Evolutionary conservation across 2,888 invertebrate genomes (phyloP), one percentile per base, ranked within the genome.

Genomic region (Tetanocera ferruginea): DNA sequence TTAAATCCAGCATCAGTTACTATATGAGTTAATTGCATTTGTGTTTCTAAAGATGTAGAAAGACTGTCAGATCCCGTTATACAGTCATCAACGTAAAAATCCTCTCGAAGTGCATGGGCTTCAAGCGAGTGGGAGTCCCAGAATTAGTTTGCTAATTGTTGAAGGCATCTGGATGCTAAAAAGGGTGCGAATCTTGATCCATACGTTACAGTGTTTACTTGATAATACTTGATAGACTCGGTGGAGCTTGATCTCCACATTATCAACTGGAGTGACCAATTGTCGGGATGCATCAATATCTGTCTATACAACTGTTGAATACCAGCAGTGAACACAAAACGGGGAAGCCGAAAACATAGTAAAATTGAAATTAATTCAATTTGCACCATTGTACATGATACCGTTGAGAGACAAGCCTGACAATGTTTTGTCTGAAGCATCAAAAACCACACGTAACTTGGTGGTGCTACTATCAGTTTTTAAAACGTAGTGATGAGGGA

Each of bases 291-390:
- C n/a, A 64, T 31, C 34, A 34, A 31, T n/a, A 64, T 64, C n/a
- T 64, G 64, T 5, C 64, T 64, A 31, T 34, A 64, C 14, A 34
- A 31, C 17, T 64, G 31, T 31, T 64, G 34, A 6, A 64, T 34
- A n/a, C 25, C 62, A 9, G 31, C n/a, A 37, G 64, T 64, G n/a
- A 64, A n/a, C n/a, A n/a, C n/a, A n/a, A n/a, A n/a, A n/a, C n/a
- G n/a, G n/a, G n/a, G n/a, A n/a, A n/a, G n/a, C 17, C 66, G 34
- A 37, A 37, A 66, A 1, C 6, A 19, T 5, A 66, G 19, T 37
- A 66, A 66, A 6, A 66, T 66, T 17, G 66, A 66, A 37, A 66
- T 37, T 19, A 66, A 66, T 37, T 66, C 66, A 66, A 37, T 34
- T 8, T 66, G 66, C 23, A 66, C 34, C 37, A 11, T 2, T 66